phyloP scores from a whole-genome alignment of 2,888 invertebrate genomes.

The Ectemnius lituratus region DNA sequence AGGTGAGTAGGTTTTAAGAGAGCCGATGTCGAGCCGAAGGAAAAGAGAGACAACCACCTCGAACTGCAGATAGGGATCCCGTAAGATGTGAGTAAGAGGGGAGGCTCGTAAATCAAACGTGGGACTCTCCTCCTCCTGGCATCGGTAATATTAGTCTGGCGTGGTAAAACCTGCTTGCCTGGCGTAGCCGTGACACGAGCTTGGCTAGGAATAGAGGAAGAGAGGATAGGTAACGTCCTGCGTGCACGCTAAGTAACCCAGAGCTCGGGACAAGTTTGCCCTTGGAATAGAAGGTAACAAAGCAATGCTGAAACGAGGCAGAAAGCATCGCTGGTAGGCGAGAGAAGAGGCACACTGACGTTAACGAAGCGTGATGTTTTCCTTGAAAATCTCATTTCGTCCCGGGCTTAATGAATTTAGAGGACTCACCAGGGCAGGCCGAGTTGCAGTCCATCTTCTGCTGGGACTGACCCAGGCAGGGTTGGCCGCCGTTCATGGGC shows the following conservation, averaged over 20 bases:
- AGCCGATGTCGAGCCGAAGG: constrained; percentile 19
- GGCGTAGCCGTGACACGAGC: constrained; percentile 32
- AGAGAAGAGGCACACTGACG: constrained; percentile 23
- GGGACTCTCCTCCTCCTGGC: constrained; percentile 44
- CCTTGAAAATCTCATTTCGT: constrained; percentile 27
- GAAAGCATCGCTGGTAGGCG: constrained; percentile 27
- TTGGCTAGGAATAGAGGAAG: constrained; percentile 20
- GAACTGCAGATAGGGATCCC: constrained; percentile 19
- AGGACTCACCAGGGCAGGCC: constrained; percentile 74
- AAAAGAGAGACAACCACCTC: constrained; percentile 17
- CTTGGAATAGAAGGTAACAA: constrained; percentile 27
- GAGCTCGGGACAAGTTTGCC: constrained; percentile 7
- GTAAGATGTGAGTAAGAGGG: constrained; percentile 26
- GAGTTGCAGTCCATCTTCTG: constrained; percentile 90
- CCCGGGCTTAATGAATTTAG: constrained; percentile 36
- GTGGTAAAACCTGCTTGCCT: constrained; percentile 45
- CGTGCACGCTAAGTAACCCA: constrained; percentile 12
- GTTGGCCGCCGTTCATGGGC: constrained; percentile 93
- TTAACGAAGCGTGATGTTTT: constrained; percentile 44
- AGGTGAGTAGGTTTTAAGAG: constrained; percentile 58
- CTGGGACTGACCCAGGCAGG: constrained; percentile 89
- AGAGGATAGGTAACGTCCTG: constrained; percentile 11
- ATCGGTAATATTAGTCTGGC: constrained; percentile 55
- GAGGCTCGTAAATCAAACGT: constrained; percentile 64
- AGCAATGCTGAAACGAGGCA: constrained; percentile 23